phyloP scores from a whole-genome alignment of 1,140 invertebrate species.

The Drosophila arizonae region DNA sequence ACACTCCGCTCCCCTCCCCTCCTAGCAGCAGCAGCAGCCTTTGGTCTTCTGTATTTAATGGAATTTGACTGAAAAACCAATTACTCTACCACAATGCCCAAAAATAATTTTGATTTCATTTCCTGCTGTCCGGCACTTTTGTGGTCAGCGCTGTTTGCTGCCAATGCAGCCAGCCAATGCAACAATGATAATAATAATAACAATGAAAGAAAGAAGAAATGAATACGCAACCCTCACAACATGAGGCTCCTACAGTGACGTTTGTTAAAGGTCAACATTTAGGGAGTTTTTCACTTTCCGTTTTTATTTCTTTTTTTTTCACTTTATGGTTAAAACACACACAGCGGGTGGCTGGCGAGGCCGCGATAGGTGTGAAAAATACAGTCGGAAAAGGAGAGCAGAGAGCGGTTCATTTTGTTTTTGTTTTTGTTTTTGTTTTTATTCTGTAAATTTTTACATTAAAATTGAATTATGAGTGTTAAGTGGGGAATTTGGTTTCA shows the following conservation, averaged over 20 bases:
- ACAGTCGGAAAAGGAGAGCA: constrained; percentile 13
- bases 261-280: constrained; percentile 68
- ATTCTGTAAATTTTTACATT: too few species aligned
- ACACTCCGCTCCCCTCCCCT: not conserved
- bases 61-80: constrained; percentile 70
- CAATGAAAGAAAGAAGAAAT: constrained; percentile 31
- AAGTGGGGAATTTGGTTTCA: constrained; percentile 7
- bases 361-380: constrained; percentile 66
- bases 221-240: constrained; percentile 38
- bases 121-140: constrained; percentile 57
- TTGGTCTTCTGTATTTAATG: constrained; percentile 5
- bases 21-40: not conserved
- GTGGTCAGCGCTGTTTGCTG: constrained; percentile 55
- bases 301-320: constrained; percentile 20
- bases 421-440: too few species aligned
- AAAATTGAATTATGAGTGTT: constrained; percentile 25
- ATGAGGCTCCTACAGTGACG: constrained; percentile 6
- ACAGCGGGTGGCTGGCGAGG: constrained; percentile 42
- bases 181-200: constrained; percentile 35
- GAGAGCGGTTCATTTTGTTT: not conserved
- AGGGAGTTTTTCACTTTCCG: constrained; percentile 61
- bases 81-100: constrained; percentile 72
- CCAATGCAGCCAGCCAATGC: constrained; percentile 37
- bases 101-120: constrained; percentile 76
- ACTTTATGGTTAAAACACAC: constrained; percentile 13